These are phyloP conservation scores for Dryadula phaetusa DNA, from an alignment of 2,888 invertebrate genomes.

Conservation along the genomic window DNA sequence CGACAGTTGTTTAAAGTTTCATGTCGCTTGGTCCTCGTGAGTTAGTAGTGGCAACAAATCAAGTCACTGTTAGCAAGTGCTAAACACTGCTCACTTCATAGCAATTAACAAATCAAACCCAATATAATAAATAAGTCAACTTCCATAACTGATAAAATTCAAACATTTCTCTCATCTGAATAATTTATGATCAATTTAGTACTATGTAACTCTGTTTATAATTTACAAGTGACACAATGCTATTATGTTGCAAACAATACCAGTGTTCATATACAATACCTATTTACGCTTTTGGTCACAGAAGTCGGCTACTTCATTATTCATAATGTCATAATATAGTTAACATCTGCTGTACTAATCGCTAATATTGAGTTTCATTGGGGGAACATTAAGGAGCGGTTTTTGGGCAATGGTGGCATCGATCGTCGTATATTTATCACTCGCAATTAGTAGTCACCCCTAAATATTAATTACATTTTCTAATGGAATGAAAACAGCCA, in stretches of 20 bases:
- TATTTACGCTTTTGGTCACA: constrained; percentile 55
- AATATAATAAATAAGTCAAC: constrained; percentile 8
- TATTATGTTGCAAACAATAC: constrained; percentile 67
- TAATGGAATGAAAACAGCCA: constrained; percentile 66
- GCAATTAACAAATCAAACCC: neutral
- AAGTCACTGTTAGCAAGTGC: constrained; percentile 61
- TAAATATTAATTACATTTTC: constrained; percentile 81
- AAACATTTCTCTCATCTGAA: constrained; percentile 24
- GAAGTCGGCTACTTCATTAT: constrained; percentile 62
- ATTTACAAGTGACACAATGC: constrained; percentile 65
- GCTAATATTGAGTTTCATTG: constrained; percentile 45
- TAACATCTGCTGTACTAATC: constrained; percentile 61
- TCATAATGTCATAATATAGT: constrained; percentile 61
- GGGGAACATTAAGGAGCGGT: constrained; percentile 62
- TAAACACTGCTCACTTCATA: neutral
- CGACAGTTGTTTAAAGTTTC: constrained; percentile 76
- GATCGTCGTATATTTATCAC: constrained; percentile 64
- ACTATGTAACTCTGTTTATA: constrained; percentile 46
- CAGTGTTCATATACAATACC: constrained; percentile 58
- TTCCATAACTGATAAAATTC: constrained; percentile 19
- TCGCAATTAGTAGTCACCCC: constrained; percentile 76
- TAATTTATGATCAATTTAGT: constrained; percentile 39
- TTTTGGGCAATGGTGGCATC: constrained; percentile 65
- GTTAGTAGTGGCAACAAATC: constrained; percentile 68
- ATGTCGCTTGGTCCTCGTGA: constrained; percentile 64